Base-by-base conservation (phyloP, 2,113 vertebrate genomes). In the Halcyon malimbica region DNA sequence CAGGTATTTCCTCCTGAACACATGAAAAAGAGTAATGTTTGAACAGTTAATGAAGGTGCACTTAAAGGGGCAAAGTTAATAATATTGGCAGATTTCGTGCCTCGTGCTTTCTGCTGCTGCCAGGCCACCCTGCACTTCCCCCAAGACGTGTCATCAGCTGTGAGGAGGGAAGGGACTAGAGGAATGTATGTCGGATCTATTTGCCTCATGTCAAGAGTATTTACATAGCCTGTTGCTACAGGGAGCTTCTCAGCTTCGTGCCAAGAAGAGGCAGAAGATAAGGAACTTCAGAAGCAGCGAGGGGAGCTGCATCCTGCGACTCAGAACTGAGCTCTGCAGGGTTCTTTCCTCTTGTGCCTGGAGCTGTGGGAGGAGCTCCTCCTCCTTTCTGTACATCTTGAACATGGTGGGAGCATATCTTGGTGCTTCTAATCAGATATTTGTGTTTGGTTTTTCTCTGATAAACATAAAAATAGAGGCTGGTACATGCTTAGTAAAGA, bases 221-320 rank as follows among this genome's bases (percentile, higher is more conserved):
- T 94, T 94, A 94, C 85, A 95, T 71, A 93, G 94, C 69, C 73
- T 94, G 73, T 82, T 91, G 69, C 81, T 94, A 56, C 77, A 83
- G 90, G 37, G 75, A 89, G 31, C 48, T 88, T 76, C 84, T 84
- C 87, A 79, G 68, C 77, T 93, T 93, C 11, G 1, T 2, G 37
- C 69, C 75, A 91, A 69, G 57, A 79, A 42, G 76, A 90, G 63
- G 63, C 64, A 67, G 48, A 48, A 85, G 77, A 93, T 93, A 91
- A 91, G 62, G 75, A 90, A 74, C 89, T 95, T 95, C 63, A 93
- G 90, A 97, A 74, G 83, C 71, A 90, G 77, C 0, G 4, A 83
- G 54, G 76, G 71, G 84, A 75, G 67, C 41, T 8, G 6, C 83
- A 81, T 94, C 87, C 85, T 94, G 93, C 7, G 4, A 85, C 90